Evolutionary conservation across 2,113 vertebrate species (phyloP).

Genomic region (Cacatua alba): DNA sequence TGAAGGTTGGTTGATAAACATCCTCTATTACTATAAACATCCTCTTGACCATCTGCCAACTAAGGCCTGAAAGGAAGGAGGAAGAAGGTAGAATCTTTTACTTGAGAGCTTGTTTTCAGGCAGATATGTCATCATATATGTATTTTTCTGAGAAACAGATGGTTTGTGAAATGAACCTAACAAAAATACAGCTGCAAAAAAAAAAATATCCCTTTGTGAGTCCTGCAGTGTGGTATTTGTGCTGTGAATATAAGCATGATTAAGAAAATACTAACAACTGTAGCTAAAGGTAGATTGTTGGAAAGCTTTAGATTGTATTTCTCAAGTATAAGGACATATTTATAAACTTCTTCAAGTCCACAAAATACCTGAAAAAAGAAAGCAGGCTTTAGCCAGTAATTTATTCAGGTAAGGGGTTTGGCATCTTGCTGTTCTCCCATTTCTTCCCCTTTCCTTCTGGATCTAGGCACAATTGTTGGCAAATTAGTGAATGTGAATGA

Average conservation of each 20-base stretch:
- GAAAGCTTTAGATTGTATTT: neutral
- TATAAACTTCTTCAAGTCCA: neutral
- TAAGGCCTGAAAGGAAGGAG: neutral
- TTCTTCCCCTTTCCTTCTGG: neutral
- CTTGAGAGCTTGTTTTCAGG: neutral
- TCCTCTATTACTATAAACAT: constrained; percentile 59
- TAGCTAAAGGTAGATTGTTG: neutral
- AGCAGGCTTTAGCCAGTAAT: neutral
- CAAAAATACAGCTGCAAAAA: neutral
- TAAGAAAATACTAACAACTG: neutral
- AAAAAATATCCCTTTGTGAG: neutral
- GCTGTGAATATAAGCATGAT: neutral
- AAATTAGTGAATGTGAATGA: neutral
- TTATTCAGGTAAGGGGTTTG: neutral
- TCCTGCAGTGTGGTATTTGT: neutral
- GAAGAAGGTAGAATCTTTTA: neutral
- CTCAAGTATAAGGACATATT: neutral
- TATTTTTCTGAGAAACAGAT: neutral
- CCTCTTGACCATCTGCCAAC: constrained; percentile 27
- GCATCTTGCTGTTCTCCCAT: neutral
- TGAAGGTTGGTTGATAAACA: constrained; percentile 44
- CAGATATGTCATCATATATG: neutral
- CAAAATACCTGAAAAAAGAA: neutral
- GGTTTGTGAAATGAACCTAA: neutral
- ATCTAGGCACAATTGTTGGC: neutral